Percentiles rank a stretch among this genome's conserved stretches.
phyloP scores from a whole-genome alignment of 2,113 vertebrate genomes.

The Naja naja region DNA sequence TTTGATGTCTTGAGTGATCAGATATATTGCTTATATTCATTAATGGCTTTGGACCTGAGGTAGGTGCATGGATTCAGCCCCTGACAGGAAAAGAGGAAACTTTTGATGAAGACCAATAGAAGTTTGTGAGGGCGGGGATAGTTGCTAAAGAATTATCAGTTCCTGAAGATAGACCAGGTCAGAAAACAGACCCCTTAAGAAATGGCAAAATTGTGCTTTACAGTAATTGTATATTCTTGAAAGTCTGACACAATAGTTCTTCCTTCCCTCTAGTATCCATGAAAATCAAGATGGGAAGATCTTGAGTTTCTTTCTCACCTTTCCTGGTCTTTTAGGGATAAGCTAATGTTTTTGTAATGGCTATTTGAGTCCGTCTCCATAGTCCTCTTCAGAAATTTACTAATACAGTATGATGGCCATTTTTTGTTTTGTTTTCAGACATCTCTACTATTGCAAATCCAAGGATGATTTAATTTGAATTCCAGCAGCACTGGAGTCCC shows the following conservation, averaged over 20 bases:
- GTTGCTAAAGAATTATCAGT: neutral
- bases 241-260: neutral
- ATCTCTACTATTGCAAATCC: neutral
- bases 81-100: neutral
- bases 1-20: neutral
- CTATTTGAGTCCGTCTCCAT: neutral
- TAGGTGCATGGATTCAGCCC: neutral
- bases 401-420: neutral
- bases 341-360: neutral
- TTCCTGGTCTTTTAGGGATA: neutral
- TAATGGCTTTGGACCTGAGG: neutral
- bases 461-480: neutral
- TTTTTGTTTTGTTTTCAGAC: neutral
- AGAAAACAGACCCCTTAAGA: neutral
- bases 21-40: neutral
- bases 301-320: neutral
- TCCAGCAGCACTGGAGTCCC: neutral
- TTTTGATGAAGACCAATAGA: neutral
- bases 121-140: neutral
- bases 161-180: neutral
- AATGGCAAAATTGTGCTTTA: neutral
- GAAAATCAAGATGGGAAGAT: neutral
- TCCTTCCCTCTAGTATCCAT: neutral
- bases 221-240: neutral
- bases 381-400: neutral